These are phyloP conservation scores for Lycocerus yunnanus DNA, from an alignment of 2,888 invertebrate genomes.

Conservation along the genomic window DNA sequence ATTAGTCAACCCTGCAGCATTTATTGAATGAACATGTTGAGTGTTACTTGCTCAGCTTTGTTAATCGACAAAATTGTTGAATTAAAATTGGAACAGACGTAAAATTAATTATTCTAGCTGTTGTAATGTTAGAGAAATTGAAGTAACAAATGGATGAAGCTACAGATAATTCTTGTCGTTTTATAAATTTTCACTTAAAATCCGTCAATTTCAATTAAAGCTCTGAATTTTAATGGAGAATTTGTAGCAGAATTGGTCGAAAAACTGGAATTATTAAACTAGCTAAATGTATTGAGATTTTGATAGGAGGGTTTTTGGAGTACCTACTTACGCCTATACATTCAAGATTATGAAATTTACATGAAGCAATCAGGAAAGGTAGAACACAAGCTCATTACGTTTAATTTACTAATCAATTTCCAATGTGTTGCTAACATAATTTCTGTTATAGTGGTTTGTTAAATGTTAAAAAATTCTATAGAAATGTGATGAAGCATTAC, in stretches of 20 bases:
- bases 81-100: slow-evolving; percentile 13
- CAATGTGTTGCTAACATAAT: not conserved
- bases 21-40: slow-evolving; percentile 17
- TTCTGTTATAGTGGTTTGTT: not conserved
- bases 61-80: slow-evolving; percentile 15
- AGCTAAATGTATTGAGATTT: not conserved
- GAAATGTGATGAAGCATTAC: not conserved
- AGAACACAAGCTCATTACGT: not conserved
- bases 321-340: not conserved
- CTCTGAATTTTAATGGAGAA: not conserved
- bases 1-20: slow-evolving; percentile 17
- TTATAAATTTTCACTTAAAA: slow-evolving; percentile 18
- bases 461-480: not conserved
- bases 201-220: slow-evolving; percentile 1
- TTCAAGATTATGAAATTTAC: not conserved
- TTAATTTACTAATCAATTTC: not conserved
- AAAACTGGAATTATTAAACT: not conserved
- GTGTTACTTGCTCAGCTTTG: slow-evolving; percentile 14
- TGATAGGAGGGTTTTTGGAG: not conserved
- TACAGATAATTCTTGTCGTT: slow-evolving; percentile 12
- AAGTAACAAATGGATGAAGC: slow-evolving; percentile 15
- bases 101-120: slow-evolving; percentile 16
- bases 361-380: not conserved
- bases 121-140: slow-evolving; percentile 12
- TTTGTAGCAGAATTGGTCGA: not conserved